phyloP scores from a whole-genome alignment of 2,888 invertebrate species.

The Stenodera caucasica region DNA sequence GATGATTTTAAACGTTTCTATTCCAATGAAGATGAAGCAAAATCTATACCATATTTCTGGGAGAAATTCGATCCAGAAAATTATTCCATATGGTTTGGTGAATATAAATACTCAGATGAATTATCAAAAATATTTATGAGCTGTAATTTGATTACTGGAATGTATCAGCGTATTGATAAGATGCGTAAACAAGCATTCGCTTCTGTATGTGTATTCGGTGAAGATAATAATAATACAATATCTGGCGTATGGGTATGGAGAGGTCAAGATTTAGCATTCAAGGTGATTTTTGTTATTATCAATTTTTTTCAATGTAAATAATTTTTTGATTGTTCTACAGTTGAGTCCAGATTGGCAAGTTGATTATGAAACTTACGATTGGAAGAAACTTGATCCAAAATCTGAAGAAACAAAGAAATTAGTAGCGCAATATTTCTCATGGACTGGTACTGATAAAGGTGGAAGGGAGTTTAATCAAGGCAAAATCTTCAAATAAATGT shows the following conservation, averaged over 20 bases:
- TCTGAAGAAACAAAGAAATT: conserved; percentile 80
- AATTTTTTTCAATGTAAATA: conserved; percentile 4
- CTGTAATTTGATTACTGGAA: conserved; percentile 95
- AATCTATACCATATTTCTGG: conserved; percentile 98
- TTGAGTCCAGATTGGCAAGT: conserved; percentile 92
- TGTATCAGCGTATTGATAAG: conserved; percentile 98
- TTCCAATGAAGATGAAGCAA: conserved; percentile 92
- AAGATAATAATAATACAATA: conserved; percentile 88
- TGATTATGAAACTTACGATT: conserved; percentile 94
- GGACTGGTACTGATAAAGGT: conserved; percentile 82
- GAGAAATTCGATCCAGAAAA: conserved; percentile 94
- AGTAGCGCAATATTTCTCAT: conserved; percentile 87
- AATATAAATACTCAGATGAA: conserved; percentile 96
- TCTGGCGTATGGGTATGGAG: conserved; percentile 99
- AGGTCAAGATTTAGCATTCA: conserved; percentile 90
- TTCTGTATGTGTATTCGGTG: conserved; percentile 90
- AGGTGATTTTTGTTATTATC: conserved; percentile 54
- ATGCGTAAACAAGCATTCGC: conserved; percentile 97
- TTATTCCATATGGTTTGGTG: conserved; percentile 96
- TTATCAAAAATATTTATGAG: conserved; percentile 88
- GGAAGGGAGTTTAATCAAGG: conserved; percentile 97
- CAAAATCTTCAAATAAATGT: conserved; percentile 93
- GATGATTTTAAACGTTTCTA: conserved; percentile 98
- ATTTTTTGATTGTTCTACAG: conserved; percentile 61
- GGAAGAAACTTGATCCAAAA: conserved; percentile 89